Conservation (phyloP, 2,113 vertebrate genomes). For the Myodes glareolus region DNA sequence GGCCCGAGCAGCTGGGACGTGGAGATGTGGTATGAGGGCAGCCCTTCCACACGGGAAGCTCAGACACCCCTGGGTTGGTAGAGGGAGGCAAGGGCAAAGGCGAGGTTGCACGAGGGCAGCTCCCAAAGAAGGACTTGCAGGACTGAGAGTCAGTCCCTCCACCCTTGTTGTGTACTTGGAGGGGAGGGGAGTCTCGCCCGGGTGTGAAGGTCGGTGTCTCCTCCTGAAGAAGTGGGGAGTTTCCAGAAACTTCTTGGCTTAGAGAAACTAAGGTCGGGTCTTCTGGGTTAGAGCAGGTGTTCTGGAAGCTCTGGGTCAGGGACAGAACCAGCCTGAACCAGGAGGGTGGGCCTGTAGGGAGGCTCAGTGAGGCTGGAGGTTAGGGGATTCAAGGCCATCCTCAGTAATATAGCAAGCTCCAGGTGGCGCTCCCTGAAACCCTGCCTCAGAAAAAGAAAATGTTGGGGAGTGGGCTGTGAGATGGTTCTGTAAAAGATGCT, state of each 20-base stretch:
- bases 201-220: neutral
- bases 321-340: neutral
- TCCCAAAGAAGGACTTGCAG: neutral
- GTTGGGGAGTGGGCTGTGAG: neutral
- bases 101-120: accelerated
- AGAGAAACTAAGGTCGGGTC: neutral
- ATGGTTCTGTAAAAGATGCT: neutral
- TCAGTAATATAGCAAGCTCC: neutral
- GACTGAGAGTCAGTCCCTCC: neutral
- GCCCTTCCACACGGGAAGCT: neutral
- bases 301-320: neutral
- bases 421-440: neutral
- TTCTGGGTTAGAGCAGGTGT: neutral
- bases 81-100: neutral
- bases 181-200: neutral
- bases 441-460: neutral
- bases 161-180: accelerated
- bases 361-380: neutral
- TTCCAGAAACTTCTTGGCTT: neutral
- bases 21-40: neutral
- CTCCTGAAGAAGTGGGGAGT: neutral
- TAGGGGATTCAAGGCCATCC: neutral
- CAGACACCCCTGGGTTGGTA: neutral
- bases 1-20: neutral
- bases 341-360: neutral